Percentiles rank a stretch among this genome's conserved stretches.
These are phyloP conservation scores for Stercorarius parasiticus DNA, from an alignment of 2,113 vertebrate species.

Conservation along the genomic window DNA sequence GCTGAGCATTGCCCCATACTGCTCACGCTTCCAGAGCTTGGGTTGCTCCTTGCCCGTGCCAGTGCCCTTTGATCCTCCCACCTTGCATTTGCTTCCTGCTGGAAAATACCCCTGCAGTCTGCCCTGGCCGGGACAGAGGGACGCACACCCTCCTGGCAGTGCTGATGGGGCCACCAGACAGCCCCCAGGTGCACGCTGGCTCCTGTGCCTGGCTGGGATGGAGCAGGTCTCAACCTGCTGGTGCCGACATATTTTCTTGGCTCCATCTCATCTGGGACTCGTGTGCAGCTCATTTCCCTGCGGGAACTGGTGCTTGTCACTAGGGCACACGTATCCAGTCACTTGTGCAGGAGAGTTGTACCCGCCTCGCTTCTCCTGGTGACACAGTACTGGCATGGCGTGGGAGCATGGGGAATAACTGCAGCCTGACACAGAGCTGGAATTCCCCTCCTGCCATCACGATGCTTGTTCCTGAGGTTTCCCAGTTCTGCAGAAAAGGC, in stretches of 20 bases:
- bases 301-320: background rate
- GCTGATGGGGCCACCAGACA: background rate
- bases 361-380: background rate
- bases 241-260: background rate
- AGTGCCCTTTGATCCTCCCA: background rate
- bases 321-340: background rate
- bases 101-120: background rate
- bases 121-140: background rate
- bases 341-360: background rate
- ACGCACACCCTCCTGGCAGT: fast-evolving
- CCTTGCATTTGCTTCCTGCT: background rate
- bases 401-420: background rate
- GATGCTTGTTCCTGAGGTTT: background rate
- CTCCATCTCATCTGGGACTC: background rate
- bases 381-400: background rate
- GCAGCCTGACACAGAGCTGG: background rate
- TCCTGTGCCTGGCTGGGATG: background rate
- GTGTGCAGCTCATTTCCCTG: background rate
- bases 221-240: background rate
- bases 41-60: background rate
- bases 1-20: background rate
- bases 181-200: fast-evolving
- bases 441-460: background rate
- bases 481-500: background rate
- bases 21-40: background rate